Base-by-base conservation (phyloP, 2,113 vertebrate species). In the Synodontis membranacea region DNA sequence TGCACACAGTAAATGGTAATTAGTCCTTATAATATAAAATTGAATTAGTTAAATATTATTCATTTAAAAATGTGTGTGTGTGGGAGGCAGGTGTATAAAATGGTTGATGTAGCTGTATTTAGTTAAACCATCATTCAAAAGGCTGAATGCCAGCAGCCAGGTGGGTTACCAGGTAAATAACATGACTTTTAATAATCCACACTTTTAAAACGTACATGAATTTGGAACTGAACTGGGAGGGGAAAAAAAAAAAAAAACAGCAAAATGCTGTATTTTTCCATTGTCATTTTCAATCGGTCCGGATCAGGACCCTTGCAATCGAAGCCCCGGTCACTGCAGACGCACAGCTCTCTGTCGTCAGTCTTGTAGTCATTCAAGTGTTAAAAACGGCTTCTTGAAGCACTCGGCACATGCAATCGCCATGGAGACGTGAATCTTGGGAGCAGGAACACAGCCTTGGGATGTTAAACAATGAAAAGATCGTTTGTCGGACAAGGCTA, bases 401-500 rank as follows among this genome's bases (percentile, higher is more conserved):
- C 83, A 85, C 82, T 68, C 52, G 14, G 46, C 34, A 80, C 86
- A 86, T 75, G 82, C 31, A 39, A 84, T 93, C 88, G 90, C 89
- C 89, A 93, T 92, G 92, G 90, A 82, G 87, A 87, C 86, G 64
- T 62, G 88, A 89, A 85, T 88, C 56, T 84, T 79, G 31, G 58
- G 52, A 60, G 83, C 88, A 31, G 80, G 46, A 83, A 52, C 86
- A 88, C 87, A 91, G 90, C 83, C 89, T 83, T 90, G 86, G 91
- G 92, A 94, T 93, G 93, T 93, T 94, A 93, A 93, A 88, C 87
- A 90, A 88, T 86, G 85, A 86, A 91, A 44, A 83, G 85, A 89
- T 88, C 68, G 70, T 88, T 88, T 86, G 54, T 91, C 70, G 37
- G 84, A 48, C n/a, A n/a, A 72, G 48, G 88, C 89, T 85, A 83